Percentiles rank a stretch among this genome's conserved stretches.
Conservation (phyloP, 2,888 invertebrate genomes). For the Diloba caeruleocephala region DNA sequence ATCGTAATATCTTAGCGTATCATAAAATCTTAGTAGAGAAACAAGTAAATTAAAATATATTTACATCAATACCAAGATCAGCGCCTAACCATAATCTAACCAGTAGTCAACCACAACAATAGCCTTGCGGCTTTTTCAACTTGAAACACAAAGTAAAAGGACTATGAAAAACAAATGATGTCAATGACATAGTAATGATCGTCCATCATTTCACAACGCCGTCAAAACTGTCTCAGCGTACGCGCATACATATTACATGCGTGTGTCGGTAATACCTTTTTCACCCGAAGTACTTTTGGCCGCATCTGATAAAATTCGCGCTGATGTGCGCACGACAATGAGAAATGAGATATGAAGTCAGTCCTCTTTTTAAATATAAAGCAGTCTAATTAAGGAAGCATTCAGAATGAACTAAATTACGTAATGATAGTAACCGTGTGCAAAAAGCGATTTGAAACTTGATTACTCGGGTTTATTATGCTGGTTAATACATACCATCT, state of each 20-base stretch:
- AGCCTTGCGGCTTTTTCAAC: slow-evolving; percentile 63
- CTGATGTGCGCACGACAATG: slow-evolving; percentile 68
- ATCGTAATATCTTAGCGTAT: no score
- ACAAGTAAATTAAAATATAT: slow-evolving; percentile 12
- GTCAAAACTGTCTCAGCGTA: slow-evolving; percentile 76
- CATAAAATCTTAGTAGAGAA: neutral
- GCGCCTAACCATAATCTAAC: slow-evolving; percentile 32
- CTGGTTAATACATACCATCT: slow-evolving; percentile 50
- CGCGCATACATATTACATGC: slow-evolving; percentile 50
- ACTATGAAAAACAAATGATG: slow-evolving; percentile 75
- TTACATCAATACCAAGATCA: slow-evolving; percentile 10
- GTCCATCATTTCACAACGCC: slow-evolving; percentile 73
- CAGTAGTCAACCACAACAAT: slow-evolving; percentile 67
- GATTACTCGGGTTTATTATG: slow-evolving; percentile 51
- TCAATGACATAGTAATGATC: slow-evolving; percentile 80
- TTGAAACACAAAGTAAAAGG: slow-evolving; percentile 65
- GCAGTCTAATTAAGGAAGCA: slow-evolving; percentile 53
- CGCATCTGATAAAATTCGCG: slow-evolving; percentile 75
- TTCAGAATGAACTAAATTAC: slow-evolving; percentile 51
- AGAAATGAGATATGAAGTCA: slow-evolving; percentile 62
- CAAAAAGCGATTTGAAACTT: slow-evolving; percentile 55
- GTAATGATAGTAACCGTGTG: slow-evolving; percentile 52
- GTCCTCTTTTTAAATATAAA: slow-evolving; percentile 53
- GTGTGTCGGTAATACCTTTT: slow-evolving; percentile 49
- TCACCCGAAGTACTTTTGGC: slow-evolving; percentile 66